Base-by-base conservation (phyloP, 2,113 vertebrate genomes). In the Phalacrocorax carbo region DNA sequence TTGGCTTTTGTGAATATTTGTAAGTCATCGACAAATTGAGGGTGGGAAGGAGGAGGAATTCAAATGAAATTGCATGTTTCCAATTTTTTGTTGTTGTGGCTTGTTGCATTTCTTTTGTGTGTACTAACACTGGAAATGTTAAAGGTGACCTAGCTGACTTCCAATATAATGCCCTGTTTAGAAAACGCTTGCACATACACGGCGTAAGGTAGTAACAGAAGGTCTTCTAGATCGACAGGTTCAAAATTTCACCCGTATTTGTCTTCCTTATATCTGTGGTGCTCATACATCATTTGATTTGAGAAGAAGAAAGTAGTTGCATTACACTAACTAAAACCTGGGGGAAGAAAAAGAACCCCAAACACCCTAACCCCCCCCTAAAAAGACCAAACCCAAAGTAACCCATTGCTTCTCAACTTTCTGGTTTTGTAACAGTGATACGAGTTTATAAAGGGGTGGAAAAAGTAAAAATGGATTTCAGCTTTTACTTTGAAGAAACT, bases 61-160 rank as follows among this genome's bases (percentile, higher is more conserved):
- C 82, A 69, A 96, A 93, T 81, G 87, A 96, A 93, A 94, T 95
- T 98, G 98, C 98, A 98, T 98, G 98, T 95, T 97, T 82, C 78
- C 36, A 32, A 29, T 97, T 94, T 97, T 87, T 76, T 94, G 89
- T 96, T 96, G 97, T 94, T 97, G 95, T 98, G 97, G 97, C 98
- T 97, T 98, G 97, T 90, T 98, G 96, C 92, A 95, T 97, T 97
- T 97, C 78, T 91, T 97, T 96, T 96, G 96, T 96, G 97, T 94
- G 81, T 96, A 98, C 98, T 98, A 98, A 98, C 97, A 96, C 95
- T 82, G 89, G 80, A 97, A 82, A 97, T 90, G 71, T 93, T 97
- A 92, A 97, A 83, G 88, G 75, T 94, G 91, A 91, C 68, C 88
- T 83, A 92, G 84, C 72, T 95, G 16, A 88, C 92, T 78, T 64